phyloP scores from a whole-genome alignment of 2,888 invertebrate genomes.

The Tenthredo notha region DNA sequence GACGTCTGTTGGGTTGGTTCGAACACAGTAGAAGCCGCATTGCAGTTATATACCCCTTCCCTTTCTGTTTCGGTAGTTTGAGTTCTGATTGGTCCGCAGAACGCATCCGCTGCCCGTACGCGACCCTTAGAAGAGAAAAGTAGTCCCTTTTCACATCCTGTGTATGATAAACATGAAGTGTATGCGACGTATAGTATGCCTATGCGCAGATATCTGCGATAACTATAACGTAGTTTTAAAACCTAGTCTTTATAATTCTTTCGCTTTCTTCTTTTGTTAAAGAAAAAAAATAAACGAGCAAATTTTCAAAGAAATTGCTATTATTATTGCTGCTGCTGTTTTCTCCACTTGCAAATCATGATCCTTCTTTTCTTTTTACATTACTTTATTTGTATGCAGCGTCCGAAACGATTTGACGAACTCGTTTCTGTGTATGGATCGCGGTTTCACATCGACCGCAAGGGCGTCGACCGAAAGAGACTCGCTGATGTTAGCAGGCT shows the following conservation, averaged over 20 bases:
- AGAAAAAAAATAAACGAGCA: neutral
- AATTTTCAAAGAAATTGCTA: neutral
- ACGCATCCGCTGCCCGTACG: neutral
- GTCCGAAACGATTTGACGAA: neutral
- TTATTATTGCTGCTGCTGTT: neutral
- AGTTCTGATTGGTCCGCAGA: constrained; percentile 23
- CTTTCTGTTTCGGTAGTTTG: neutral
- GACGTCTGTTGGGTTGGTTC: neutral
- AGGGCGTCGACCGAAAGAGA: constrained; percentile 46
- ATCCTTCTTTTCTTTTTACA: neutral
- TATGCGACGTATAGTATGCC: neutral
- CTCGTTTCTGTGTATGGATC: constrained; percentile 33
- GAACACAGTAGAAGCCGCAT: constrained; percentile 8
- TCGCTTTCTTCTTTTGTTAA: neutral
- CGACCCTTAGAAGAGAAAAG: constrained; percentile 21
- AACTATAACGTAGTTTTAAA: neutral
- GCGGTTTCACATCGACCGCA: constrained; percentile 46
- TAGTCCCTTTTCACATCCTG: neutral
- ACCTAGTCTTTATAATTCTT: neutral
- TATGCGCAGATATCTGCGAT: neutral
- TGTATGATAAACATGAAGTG: neutral
- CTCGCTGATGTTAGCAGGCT: neutral
- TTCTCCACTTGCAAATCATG: neutral
- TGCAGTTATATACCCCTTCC: constrained; percentile 45
- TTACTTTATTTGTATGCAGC: neutral